phyloP scores from a whole-genome alignment of 2,797 vertebrate species.

The Anas georgica region DNA sequence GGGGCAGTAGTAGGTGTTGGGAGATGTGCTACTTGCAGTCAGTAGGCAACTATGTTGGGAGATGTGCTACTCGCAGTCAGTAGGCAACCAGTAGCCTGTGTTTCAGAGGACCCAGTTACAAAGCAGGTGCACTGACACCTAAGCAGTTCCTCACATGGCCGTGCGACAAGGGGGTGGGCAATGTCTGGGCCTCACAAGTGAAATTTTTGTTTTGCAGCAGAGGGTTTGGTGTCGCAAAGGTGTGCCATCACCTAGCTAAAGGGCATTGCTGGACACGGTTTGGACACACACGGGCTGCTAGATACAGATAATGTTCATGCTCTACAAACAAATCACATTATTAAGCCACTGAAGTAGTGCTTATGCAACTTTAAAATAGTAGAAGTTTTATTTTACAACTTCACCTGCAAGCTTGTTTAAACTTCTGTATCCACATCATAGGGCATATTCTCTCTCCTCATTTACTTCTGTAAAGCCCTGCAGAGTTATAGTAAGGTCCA shows the following conservation, averaged over 20 bases:
- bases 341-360: not conserved
- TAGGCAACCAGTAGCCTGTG: not conserved
- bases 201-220: accelerated
- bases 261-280: not conserved
- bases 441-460: not conserved
- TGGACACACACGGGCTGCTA: not conserved
- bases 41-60: not conserved
- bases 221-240: not conserved
- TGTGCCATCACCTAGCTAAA: not conserved
- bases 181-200: not conserved
- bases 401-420: not conserved
- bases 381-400: not conserved
- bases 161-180: accelerated
- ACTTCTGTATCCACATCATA: accelerated
- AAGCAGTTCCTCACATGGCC: not conserved
- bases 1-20: not conserved
- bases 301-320: accelerated
- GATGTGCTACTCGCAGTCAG: not conserved
- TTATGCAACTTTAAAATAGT: not conserved
- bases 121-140: not conserved
- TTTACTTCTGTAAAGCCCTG: not conserved
- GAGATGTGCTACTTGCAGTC: not conserved
- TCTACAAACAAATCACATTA: not conserved
- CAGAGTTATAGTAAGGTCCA: not conserved
- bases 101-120: not conserved